Percentiles rank a stretch among this genome's conserved stretches.
These are phyloP conservation scores for Lophius piscatorius DNA, from an alignment of 2,113 vertebrate species.

Conservation along the genomic window DNA sequence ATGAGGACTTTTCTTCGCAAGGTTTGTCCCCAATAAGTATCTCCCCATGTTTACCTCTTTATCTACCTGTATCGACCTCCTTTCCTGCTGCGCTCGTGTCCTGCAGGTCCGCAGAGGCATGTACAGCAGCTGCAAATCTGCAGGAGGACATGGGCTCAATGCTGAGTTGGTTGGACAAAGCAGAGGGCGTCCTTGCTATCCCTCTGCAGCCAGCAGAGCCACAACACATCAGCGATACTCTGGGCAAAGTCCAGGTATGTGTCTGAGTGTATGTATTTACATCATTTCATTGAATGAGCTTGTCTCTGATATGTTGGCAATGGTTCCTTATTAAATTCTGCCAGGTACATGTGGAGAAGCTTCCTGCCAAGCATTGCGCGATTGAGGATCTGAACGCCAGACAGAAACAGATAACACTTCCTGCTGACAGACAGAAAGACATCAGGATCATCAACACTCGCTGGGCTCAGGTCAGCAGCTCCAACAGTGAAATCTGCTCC, in stretches of 20 bases:
- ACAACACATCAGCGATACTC: slow-evolving; percentile 85
- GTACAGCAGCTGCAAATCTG: slow-evolving; percentile 81
- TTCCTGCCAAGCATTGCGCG: slow-evolving; percentile 83
- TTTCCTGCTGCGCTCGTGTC: not conserved
- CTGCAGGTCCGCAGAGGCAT: slow-evolving; percentile 86
- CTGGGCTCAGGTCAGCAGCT: slow-evolving; percentile 88
- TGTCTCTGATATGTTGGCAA: slow-evolving; percentile 14
- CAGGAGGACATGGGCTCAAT: slow-evolving; percentile 88
- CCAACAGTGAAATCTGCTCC: not conserved
- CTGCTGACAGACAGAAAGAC: slow-evolving; percentile 85
- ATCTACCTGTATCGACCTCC: too few species aligned
- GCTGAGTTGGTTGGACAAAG: slow-evolving; percentile 88
- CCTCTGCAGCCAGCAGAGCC: slow-evolving; percentile 85
- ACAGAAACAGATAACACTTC: slow-evolving; percentile 82
- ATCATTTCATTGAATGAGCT: slow-evolving; percentile 24
- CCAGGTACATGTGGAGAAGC: slow-evolving; percentile 84
- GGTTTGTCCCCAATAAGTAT: too few species aligned
- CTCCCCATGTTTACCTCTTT: too few species aligned
- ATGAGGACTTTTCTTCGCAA: too few species aligned
- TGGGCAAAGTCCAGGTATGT: slow-evolving; percentile 88
- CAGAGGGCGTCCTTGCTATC: slow-evolving; percentile 73
- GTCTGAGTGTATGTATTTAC: slow-evolving; percentile 5
- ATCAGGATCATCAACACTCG: slow-evolving; percentile 85
- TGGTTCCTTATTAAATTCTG: slow-evolving; percentile 29
- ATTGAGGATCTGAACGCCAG: slow-evolving; percentile 88